Base-by-base conservation (phyloP, 2,888 invertebrate species). In the Erannis defoliaria region DNA sequence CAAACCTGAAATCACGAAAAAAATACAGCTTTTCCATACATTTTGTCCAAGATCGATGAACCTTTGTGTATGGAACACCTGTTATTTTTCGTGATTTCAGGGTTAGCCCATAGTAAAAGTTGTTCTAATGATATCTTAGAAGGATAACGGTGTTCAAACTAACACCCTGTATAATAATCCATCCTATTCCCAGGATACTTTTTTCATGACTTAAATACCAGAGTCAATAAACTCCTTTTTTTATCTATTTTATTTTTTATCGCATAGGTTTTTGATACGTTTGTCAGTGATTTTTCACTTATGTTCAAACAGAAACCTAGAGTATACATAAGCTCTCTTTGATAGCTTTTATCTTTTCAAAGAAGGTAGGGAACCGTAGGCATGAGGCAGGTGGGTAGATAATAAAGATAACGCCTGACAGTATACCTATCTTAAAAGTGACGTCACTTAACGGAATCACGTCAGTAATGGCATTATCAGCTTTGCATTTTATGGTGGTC, bases 321-420 rank as follows among this genome's bases (percentile, higher is more conserved):
- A 1, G 3, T 9, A 0, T 12, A 2, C 19, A 21, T 29, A 38
- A 19, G 40, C 18, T 9, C 23, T 56, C 56, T 42, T 19, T 37
- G 5, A 21, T 8, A 23, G 10, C 12, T 33, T 12, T 19, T n/a
- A 18, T 33, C 31, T 3, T 12, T 5, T 18, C 46, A 18, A 18
- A 6, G 37, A 19, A 40, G 18, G 55, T 50, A 45, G 23, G 38
- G 21, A 55, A 8, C 26, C 37, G 49, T 60, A 61, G 60, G 55
- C 35, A 42, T 57, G 57, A 49, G 38, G 50, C 16, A 26, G 46
- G 56, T 62, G 62, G 62, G 56, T n/a, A 51, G 62, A 56, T 53
- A 62, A 62, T 62, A 62, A 62, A 62, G 62, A 62, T 62, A 62
- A 56, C 14, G 35, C 16, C 21, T 49, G 45, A 51, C 61, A 55